These are phyloP conservation scores for Drosophila tani DNA, from an alignment of 1,140 invertebrate genomes.

Conservation along the genomic window DNA sequence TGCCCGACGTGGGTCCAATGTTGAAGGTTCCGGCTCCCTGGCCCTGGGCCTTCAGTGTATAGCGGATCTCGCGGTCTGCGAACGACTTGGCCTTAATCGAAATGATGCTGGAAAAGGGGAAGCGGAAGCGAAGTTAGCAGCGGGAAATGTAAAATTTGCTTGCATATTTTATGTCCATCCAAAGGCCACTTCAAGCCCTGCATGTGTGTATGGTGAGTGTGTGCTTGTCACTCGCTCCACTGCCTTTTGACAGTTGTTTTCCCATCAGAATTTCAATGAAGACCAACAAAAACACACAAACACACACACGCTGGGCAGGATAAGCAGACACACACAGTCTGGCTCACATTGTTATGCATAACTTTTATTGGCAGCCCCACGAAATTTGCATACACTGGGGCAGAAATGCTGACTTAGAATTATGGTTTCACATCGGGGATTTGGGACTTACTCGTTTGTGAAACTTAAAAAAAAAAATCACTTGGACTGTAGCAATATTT, in stretches of 20 bases:
- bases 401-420: conserved; percentile 7
- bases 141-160: conserved; percentile 61
- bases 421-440: conserved; percentile 3
- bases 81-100: conserved; percentile 98
- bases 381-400: conserved; percentile 61
- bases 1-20: conserved; percentile 96
- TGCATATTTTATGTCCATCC: conserved; percentile 58
- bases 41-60: conserved; percentile 96
- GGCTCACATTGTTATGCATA: conserved; percentile 61
- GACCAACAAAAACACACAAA: conserved; percentile 9
- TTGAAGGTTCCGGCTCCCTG: conserved; percentile 98
- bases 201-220: conserved; percentile 15
- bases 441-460: not conserved
- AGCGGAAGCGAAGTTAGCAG: conserved; percentile 16
- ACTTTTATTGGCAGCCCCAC: conserved; percentile 70
- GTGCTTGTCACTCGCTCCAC: conserved; percentile 59
- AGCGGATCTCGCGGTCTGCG: conserved; percentile 96
- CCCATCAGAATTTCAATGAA: conserved; percentile 79
- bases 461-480: not conserved
- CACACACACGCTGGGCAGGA: not conserved
- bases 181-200: conserved; percentile 23
- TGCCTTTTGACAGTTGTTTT: conserved; percentile 81
- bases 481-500: not conserved
- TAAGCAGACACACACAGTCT: conserved; percentile 21
- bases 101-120: conserved; percentile 88